Evolutionary conservation across 1,140 invertebrate species (phyloP).

Genomic region (Bathynomus jamesi): DNA sequence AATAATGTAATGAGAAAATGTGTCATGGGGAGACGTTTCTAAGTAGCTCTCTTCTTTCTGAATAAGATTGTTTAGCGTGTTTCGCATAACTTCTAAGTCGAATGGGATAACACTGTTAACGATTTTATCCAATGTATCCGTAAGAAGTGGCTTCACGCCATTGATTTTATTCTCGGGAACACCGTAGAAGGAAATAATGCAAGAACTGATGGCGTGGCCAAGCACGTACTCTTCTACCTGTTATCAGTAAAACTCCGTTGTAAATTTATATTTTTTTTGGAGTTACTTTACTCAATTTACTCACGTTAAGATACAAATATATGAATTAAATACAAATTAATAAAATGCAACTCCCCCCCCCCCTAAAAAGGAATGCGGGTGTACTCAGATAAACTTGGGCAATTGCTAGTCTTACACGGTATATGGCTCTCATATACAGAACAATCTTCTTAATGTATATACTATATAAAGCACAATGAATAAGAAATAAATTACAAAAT

Average conservation of each 20-base stretch:
- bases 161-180: not conserved
- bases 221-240: not conserved
- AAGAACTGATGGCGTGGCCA: not conserved
- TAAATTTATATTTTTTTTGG: no score
- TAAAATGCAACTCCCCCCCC: no score
- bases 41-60: slow-evolving; percentile 60
- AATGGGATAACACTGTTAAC: not conserved
- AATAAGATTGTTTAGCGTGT: slow-evolving; percentile 60
- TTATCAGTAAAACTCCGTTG: not conserved
- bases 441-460: no score
- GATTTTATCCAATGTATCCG: not conserved
- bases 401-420: no score
- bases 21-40: slow-evolving; percentile 67
- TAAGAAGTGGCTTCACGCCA: not conserved
- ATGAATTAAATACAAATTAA: no score
- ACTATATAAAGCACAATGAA: no score
- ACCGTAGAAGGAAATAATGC: not conserved
- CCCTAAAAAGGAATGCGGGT: no score
- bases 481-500: no score
- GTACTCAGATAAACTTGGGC: no score
- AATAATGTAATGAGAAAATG: slow-evolving; percentile 65
- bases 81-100: not conserved
- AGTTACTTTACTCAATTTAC: no score
- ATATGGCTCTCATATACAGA: no score
- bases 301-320: no score